Evolutionary conservation across 2,113 vertebrate genomes (phyloP).

Genomic region (Thamnaconus septentrionalis): DNA sequence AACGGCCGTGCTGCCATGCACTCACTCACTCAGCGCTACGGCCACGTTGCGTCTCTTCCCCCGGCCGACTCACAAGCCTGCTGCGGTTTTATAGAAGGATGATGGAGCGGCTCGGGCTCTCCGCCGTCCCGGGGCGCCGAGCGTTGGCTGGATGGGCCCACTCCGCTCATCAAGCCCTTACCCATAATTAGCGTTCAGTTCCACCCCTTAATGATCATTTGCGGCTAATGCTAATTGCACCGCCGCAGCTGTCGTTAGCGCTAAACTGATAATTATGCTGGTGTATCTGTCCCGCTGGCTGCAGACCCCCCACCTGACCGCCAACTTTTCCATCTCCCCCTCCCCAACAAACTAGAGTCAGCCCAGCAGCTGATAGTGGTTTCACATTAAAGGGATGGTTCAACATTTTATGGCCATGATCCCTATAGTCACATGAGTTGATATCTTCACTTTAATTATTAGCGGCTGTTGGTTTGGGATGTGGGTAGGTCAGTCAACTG

Average conservation of each 20-base stretch:
- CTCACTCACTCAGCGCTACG: slow-evolving; percentile 41
- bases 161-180: slow-evolving; percentile 69
- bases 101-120: slow-evolving; percentile 56
- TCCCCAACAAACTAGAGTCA: no score
- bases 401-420: no score
- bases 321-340: slow-evolving; percentile 18
- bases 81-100: slow-evolving; percentile 61
- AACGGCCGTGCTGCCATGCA: slow-evolving; percentile 36
- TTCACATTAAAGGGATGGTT: no score
- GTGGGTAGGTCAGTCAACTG: no score
- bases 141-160: slow-evolving; percentile 55
- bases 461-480: no score
- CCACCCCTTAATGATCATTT: slow-evolving; percentile 75
- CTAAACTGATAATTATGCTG: slow-evolving; percentile 64
- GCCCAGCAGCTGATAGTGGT: no score
- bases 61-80: slow-evolving; percentile 40
- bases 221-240: slow-evolving; percentile 73
- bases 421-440: no score
- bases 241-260: slow-evolving; percentile 52
- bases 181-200: slow-evolving; percentile 72
- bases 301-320: slow-evolving; percentile 24
- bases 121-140: slow-evolving; percentile 42
- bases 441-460: no score
- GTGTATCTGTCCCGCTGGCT: slow-evolving; percentile 40
- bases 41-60: slow-evolving; percentile 13